Base-by-base conservation (phyloP, 2,888 invertebrate genomes). In the Escarpia spicata region DNA sequence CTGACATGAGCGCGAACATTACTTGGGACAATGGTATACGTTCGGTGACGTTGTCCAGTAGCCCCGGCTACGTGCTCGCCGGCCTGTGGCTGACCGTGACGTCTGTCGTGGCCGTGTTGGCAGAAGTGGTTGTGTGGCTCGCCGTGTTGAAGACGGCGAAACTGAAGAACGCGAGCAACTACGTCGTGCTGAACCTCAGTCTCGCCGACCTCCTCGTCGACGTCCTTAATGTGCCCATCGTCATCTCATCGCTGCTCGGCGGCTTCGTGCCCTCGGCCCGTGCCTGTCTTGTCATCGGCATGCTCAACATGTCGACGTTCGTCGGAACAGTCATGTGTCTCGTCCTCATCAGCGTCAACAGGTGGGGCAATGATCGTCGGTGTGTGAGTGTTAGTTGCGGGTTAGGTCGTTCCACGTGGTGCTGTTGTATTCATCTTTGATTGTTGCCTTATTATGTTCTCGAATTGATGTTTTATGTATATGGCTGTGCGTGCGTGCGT, bases 161-260 rank as follows among this genome's bases (percentile, higher is more conserved):
- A 26, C 75, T 75, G 75, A 75, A 75, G 75, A 75, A 75, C 26
- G 75, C 26, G 75, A 75, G 75, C 19, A 26, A 75, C 75, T 75
- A 75, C 75, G 75, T 75, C 75, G 75, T 75, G 19, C 26, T 75
- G 75, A 75, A 75, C 75, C 75, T 75, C n/a, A 75, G 75, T n/a
- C 75, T 75, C 75, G 75, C 75, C n/a, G 75, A 75, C 6, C 75
- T 75, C 26, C n/a, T 75, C n/a, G 75, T 75, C 75, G 75, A 75
- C 19, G 75, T 75, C 75, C 26, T 26, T 26, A 75, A 75, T 26
- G 75, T 75, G 26, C 75, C 75, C 26, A 26, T 75, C 26, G 75
- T 75, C 26, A n/a, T 75, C 75, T 19, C 75, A 3, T 19, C 75
- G 19, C 75, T 75, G 75, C 75, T 75, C 75, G 75, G 75, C 75